A percentile compares a stretch with the other conserved stretches of the same genome.
phyloP scores from a whole-genome alignment of 2,888 invertebrate species.

The Diaphora mendica region DNA sequence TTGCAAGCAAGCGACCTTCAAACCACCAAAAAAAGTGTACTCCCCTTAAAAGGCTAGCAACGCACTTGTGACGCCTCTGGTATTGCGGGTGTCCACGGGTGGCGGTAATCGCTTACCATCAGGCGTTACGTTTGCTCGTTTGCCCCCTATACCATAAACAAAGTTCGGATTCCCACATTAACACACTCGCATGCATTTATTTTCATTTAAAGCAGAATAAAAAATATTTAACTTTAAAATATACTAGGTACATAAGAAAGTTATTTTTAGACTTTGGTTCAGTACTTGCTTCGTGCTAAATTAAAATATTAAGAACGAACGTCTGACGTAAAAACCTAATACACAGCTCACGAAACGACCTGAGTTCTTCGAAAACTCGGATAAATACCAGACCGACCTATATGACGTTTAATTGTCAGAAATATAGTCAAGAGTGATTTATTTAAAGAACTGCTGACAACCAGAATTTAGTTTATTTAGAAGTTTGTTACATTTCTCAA shows the following conservation, averaged over 20 bases:
- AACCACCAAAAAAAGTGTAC: too few relatives aligned
- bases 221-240: background rate
- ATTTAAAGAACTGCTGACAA: background rate
- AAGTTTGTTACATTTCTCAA: background rate
- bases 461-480: background rate
- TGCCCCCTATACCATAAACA: too few relatives aligned
- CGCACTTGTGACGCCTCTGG: too few relatives aligned
- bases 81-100: too few relatives aligned
- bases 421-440: background rate
- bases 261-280: slow-evolving; percentile 2
- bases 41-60: too few relatives aligned
- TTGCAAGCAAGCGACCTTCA: too few relatives aligned
- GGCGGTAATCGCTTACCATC: too few relatives aligned
- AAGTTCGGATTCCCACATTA: too few relatives aligned
- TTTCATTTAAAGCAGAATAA: background rate
- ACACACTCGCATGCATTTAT: too few relatives aligned
- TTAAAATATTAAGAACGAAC: background rate
- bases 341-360: background rate
- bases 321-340: background rate
- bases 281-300: background rate
- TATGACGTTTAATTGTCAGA: background rate
- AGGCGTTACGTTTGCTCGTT: too few relatives aligned
- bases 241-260: background rate
- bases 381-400: background rate
- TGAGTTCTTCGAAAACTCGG: background rate